These are phyloP conservation scores for Laticauda colubrina DNA, from an alignment of 2,113 vertebrate genomes.

Conservation along the genomic window DNA sequence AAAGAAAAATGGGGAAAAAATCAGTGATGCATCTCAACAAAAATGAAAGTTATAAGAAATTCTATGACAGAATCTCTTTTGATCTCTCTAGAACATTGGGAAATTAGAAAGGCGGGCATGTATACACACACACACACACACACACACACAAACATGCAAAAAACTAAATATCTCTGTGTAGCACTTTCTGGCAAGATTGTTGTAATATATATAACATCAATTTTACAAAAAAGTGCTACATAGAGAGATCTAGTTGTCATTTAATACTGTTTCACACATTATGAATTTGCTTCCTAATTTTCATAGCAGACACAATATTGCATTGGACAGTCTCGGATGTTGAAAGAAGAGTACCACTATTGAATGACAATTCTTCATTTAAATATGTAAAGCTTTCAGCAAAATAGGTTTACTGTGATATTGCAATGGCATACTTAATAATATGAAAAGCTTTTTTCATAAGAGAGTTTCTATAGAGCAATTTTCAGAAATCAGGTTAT, in stretches of 20 bases:
- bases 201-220: conserved; percentile 4
- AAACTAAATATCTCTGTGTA: not conserved
- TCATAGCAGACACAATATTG: not conserved
- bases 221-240: not conserved
- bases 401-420: not conserved
- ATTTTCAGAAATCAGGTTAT: not conserved
- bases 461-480: not conserved
- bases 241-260: not conserved
- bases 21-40: not conserved
- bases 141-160: too few species aligned
- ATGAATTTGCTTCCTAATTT: conserved; percentile 3
- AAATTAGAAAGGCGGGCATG: not conserved
- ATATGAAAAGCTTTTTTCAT: not conserved
- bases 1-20: not conserved
- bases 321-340: not conserved
- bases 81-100: not conserved
- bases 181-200: not conserved
- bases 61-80: not conserved
- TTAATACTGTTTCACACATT: not conserved
- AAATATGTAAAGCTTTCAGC: not conserved
- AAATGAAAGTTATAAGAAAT: not conserved
- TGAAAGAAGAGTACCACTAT: not conserved
- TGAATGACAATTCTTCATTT: not conserved
- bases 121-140: not conserved
- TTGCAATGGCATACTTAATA: not conserved